These are phyloP conservation scores for Holothuria leucospilota DNA, from an alignment of 53 echinoderm and acorn worm genomes.

Conservation along the genomic window DNA sequence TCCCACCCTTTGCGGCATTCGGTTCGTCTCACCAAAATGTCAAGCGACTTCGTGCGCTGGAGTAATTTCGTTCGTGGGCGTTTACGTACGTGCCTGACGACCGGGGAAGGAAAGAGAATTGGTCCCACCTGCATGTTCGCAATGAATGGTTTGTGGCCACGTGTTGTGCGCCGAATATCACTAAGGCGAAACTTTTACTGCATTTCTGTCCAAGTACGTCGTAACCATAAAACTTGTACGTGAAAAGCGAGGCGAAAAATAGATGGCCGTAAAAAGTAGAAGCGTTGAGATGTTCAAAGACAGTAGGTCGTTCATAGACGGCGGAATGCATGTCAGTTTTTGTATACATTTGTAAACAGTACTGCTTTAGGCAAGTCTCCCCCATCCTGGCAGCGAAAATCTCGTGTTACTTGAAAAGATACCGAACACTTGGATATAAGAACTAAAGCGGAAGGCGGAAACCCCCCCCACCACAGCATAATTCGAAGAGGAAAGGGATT, in stretches of 20 bases:
- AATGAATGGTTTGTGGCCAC: constrained; percentile 6
- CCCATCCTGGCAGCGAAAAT: background rate
- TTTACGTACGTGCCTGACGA: constrained; percentile 22
- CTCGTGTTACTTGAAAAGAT: background rate
- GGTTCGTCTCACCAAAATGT: background rate
- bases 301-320: background rate
- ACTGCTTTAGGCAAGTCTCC: too few species aligned
- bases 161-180: constrained; percentile 15
- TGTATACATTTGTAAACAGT: too few species aligned
- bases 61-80: background rate
- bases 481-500: background rate
- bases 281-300: background rate
- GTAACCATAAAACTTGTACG: background rate
- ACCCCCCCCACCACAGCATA: too few species aligned
- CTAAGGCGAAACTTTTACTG: constrained; percentile 2
- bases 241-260: background rate
- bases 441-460: background rate
- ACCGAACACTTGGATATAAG: background rate
- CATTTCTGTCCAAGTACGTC: background rate
- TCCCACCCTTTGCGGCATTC: constrained; percentile 20
- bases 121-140: background rate
- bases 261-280: background rate
- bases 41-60: background rate
- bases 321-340: too few species aligned
- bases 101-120: constrained; percentile 31